phyloP scores from a whole-genome alignment of 2,888 invertebrate genomes.

The Heteromurus nitidus region DNA sequence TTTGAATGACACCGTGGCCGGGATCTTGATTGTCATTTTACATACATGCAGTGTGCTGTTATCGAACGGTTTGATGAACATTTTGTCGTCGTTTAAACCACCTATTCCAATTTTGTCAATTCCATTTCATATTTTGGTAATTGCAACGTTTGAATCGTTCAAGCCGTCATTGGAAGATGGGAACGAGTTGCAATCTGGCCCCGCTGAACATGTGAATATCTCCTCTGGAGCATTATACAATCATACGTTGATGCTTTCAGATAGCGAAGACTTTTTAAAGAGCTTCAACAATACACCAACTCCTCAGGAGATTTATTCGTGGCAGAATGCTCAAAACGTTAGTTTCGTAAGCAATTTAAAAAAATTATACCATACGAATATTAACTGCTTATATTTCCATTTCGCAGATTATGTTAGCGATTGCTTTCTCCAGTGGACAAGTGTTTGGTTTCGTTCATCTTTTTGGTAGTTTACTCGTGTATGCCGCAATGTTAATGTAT shows the following conservation, averaged over 20 bases:
- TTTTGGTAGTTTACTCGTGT: constrained; percentile 75
- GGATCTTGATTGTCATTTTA: too few species aligned
- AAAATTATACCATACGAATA: too few species aligned
- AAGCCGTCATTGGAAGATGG: constrained; percentile 69
- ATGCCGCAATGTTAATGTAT: constrained; percentile 76
- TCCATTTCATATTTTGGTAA: constrained; percentile 76
- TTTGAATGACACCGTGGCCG: too few species aligned
- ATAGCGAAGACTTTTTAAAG: neutral
- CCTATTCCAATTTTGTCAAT: constrained; percentile 75
- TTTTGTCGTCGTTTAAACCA: constrained; percentile 74
- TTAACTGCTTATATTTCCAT: too few species aligned
- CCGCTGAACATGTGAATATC: neutral
- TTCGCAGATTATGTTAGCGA: constrained; percentile 75
- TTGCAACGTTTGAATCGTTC: constrained; percentile 75
- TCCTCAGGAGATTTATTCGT: constrained; percentile 13
- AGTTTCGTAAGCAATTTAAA: neutral
- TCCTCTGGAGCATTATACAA: neutral
- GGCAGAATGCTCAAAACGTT: constrained; percentile 32
- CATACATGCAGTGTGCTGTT: constrained; percentile 76
- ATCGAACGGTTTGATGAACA: constrained; percentile 74
- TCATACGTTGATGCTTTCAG: neutral
- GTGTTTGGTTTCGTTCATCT: constrained; percentile 76
- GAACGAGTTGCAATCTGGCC: neutral
- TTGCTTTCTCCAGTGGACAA: constrained; percentile 76
- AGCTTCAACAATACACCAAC: neutral